phyloP scores from a whole-genome alignment of 2,888 invertebrate species.

The Temnothorax rugatulus region DNA sequence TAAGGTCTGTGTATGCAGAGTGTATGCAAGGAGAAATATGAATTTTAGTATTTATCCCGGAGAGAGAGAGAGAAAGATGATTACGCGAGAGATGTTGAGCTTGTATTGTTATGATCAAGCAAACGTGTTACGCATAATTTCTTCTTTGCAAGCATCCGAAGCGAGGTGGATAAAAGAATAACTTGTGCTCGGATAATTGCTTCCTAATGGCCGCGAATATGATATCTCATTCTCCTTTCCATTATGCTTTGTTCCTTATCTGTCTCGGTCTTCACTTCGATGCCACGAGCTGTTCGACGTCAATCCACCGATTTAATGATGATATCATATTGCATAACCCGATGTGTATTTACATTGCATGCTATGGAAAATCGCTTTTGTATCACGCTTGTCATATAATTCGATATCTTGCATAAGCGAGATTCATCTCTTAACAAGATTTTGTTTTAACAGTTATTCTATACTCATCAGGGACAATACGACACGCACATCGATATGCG shows the following conservation, averaged over 20 bases:
- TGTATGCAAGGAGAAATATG: background rate
- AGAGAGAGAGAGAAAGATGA: background rate
- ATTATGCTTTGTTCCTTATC: constrained; percentile 21
- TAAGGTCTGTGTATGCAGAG: background rate
- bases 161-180: constrained; percentile 65
- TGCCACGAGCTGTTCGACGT: constrained; percentile 45
- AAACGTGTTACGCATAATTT: constrained; percentile 8
- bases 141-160: constrained; percentile 42
- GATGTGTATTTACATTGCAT: constrained; percentile 24
- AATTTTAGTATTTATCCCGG: background rate
- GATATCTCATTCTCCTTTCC: constrained; percentile 48
- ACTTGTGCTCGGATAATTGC: constrained; percentile 52
- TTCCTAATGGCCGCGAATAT: constrained; percentile 71
- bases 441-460: background rate
- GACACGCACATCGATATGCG: background rate
- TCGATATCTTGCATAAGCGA: background rate
- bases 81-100: background rate
- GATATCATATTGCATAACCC: constrained; percentile 58
- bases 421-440: background rate
- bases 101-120: background rate
- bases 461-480: background rate
- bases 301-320: constrained; percentile 62
- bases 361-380: background rate
- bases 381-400: background rate
- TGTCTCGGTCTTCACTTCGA: constrained; percentile 39